Evolutionary conservation across 2,797 vertebrate species (phyloP).

Genomic region (Orientallactaga sibirica): DNA sequence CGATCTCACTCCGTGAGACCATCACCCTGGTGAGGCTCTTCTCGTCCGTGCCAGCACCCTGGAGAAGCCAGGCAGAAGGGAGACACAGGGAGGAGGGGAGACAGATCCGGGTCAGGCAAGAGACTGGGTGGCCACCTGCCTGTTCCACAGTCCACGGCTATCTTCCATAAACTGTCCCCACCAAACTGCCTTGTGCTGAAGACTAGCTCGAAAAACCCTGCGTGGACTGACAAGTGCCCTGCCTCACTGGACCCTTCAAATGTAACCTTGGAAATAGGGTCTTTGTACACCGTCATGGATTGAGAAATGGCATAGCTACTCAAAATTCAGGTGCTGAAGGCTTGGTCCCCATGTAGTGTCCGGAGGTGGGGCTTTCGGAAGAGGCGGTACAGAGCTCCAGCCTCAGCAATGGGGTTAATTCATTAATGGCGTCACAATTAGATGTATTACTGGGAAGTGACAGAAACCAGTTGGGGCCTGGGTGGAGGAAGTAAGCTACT

Average conservation of each 20-base stretch:
- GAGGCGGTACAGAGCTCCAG: too few relatives aligned
- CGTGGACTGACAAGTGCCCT: background rate
- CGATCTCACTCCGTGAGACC: conserved; percentile 95
- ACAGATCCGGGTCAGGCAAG: background rate
- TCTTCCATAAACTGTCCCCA: background rate
- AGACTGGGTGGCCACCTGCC: background rate
- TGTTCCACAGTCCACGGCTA: background rate
- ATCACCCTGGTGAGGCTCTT: conserved; percentile 96
- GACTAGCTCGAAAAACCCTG: background rate
- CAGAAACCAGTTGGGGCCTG: background rate
- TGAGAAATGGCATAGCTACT: background rate
- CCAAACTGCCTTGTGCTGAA: background rate
- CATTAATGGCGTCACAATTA: too few relatives aligned
- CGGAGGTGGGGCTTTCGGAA: too few relatives aligned
- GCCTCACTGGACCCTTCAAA: background rate
- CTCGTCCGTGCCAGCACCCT: conserved; percentile 97
- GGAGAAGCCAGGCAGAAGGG: conserved; percentile 28
- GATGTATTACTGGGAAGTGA: too few relatives aligned
- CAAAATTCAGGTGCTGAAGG: background rate
- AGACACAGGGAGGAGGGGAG: background rate
- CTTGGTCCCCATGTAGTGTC: background rate
- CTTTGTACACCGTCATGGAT: background rate
- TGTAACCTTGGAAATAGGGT: background rate
- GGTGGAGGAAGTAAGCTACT: background rate
- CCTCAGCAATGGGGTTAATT: too few relatives aligned